Evolutionary conservation across 2,113 vertebrate genomes (phyloP).

Genomic region (Dasyornis broadbenti): DNA sequence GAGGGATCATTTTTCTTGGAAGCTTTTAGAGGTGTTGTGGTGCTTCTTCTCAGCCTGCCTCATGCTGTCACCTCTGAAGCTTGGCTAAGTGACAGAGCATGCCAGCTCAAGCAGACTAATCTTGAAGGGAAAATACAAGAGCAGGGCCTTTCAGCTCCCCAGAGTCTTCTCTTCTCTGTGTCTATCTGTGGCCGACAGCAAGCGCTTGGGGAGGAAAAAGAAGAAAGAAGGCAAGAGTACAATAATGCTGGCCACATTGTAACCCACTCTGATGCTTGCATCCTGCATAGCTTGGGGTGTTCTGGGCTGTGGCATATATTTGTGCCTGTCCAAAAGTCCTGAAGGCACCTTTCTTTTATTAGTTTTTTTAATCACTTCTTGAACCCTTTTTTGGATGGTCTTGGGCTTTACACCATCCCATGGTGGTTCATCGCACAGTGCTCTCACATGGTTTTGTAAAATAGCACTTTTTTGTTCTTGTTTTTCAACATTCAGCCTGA

Average conservation of each 20-base stretch:
- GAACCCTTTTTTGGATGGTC: neutral
- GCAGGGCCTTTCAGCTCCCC: neutral
- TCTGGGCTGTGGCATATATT: neutral
- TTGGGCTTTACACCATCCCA: neutral
- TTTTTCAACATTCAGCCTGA: neutral
- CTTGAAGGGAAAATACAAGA: neutral
- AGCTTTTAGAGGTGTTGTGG: neutral
- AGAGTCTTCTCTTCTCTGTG: neutral
- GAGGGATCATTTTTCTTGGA: constrained; percentile 1
- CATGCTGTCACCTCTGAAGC: neutral
- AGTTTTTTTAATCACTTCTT: neutral
- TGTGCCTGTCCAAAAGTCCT: neutral
- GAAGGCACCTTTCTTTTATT: neutral
- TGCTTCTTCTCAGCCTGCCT: neutral
- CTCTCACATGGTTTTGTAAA: neutral
- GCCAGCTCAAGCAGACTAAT: neutral
- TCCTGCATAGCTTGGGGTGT: neutral
- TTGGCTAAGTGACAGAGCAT: neutral
- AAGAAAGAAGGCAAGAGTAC: neutral
- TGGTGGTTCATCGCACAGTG: rapidly evolving
- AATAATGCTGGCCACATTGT: neutral
- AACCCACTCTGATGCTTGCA: neutral
- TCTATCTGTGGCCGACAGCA: neutral
- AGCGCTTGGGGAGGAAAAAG: neutral
- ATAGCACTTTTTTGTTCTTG: neutral